Percentiles rank a stretch among this genome's conserved stretches.
Evolutionary conservation across 2,888 invertebrate genomes (phyloP).

Genomic region (Ferdinandea cuprea): DNA sequence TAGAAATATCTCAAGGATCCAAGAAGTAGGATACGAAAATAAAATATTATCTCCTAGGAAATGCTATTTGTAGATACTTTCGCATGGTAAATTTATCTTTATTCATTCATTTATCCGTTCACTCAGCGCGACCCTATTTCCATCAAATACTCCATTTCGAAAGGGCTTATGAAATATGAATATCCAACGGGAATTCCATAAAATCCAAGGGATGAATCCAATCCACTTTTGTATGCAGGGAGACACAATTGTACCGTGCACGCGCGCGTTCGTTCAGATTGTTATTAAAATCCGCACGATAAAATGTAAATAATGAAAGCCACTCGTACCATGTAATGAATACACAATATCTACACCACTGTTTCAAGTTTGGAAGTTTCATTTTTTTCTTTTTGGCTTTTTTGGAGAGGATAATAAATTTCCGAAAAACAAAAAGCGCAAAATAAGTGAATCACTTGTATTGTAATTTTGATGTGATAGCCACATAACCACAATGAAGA

Average conservation of each 20-base stretch:
- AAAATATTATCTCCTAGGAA: not conserved
- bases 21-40: not conserved
- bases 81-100: constrained; percentile 34
- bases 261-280: constrained; percentile 16
- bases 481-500: constrained; percentile 3
- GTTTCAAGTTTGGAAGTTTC: too few species aligned
- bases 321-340: constrained; percentile 12
- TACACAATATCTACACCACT: not conserved
- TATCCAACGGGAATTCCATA: constrained; percentile 16
- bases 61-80: constrained; percentile 20
- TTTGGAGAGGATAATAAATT: constrained; percentile 31
- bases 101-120: constrained; percentile 25
- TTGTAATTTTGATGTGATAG: constrained; percentile 1
- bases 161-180: constrained; percentile 33
- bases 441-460: constrained; percentile 10
- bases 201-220: constrained; percentile 9
- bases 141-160: not conserved
- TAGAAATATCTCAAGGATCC: too few species aligned
- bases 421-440: constrained; percentile 22
- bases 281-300: constrained; percentile 15
- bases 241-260: constrained; percentile 30
- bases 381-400: not conserved
- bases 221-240: not conserved
- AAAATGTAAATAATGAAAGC: constrained; percentile 22
- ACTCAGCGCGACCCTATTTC: constrained; percentile 13